phyloP scores from a whole-genome alignment of 2,888 invertebrate genomes.

The Pherbina coryleti region DNA sequence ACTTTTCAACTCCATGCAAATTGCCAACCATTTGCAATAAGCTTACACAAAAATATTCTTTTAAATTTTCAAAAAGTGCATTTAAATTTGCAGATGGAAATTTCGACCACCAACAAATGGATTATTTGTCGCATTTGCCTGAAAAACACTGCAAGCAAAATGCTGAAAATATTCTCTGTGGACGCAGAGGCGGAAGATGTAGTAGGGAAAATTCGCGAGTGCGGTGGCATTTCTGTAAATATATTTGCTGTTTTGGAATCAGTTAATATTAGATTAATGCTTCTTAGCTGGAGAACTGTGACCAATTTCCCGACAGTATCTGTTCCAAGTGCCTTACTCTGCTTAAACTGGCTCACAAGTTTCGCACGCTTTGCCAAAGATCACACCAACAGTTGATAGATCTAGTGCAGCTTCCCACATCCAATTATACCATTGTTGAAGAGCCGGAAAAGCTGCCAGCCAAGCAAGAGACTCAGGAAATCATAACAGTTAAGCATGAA shows the following conservation, averaged over 20 bases:
- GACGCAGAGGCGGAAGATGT: conserved; percentile 43
- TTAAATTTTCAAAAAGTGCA: background rate
- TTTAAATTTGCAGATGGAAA: conserved; percentile 20
- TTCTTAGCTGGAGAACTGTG: conserved; percentile 49
- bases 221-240: conserved; percentile 57
- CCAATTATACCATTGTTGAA: conserved; percentile 46
- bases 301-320: conserved; percentile 52
- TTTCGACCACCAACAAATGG: conserved; percentile 31
- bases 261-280: background rate
- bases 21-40: conserved; percentile 46
- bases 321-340: conserved; percentile 61
- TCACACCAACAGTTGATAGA: conserved; percentile 63
- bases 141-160: conserved; percentile 47
- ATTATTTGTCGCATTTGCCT: conserved; percentile 59
- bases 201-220: conserved; percentile 53
- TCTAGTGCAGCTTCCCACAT: conserved; percentile 47
- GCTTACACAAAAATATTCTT: background rate
- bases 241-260: background rate
- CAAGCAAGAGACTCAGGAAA: background rate
- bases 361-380: conserved; percentile 65
- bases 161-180: conserved; percentile 48
- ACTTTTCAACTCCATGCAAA: background rate
- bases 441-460: background rate
- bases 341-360: conserved; percentile 63
- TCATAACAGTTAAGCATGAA: background rate